phyloP scores from a whole-genome alignment of 1,140 invertebrate genomes.

The Sycobia sp. region DNA sequence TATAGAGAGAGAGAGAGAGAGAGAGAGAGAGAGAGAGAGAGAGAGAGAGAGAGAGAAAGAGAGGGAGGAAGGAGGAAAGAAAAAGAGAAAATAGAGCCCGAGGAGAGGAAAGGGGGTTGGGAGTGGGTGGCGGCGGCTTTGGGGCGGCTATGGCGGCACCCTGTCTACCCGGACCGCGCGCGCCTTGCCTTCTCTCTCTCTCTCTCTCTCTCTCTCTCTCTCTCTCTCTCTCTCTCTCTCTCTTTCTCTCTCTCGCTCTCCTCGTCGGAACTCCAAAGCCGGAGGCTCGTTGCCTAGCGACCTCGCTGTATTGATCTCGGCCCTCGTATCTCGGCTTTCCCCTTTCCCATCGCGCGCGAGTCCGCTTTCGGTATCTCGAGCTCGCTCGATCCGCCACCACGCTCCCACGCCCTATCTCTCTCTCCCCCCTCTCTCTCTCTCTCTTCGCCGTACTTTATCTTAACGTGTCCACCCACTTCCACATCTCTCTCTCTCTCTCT shows the following conservation, averaged over 20 bases:
- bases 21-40: not conserved
- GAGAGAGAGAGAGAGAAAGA: too few relatives aligned
- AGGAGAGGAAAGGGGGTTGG: not conserved
- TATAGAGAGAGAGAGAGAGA: not conserved
- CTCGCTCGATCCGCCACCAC: conserved; percentile 9
- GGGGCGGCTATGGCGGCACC: conserved; percentile 56
- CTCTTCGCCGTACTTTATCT: too few relatives aligned
- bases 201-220: conserved; percentile 2
- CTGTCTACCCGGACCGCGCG: conserved; percentile 60
- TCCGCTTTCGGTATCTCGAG: not conserved
- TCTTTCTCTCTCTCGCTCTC: too few relatives aligned
- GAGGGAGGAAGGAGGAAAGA: too few relatives aligned
- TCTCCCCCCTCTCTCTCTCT: conserved; percentile 29
- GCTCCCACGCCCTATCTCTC: conserved; percentile 7
- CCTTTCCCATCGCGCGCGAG: conserved; percentile 41
- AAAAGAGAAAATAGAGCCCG: too few relatives aligned
- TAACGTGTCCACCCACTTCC: conserved; percentile 21
- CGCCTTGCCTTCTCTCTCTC: not conserved
- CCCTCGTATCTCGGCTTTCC: conserved; percentile 56
- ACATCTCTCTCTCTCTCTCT: conserved; percentile 23
- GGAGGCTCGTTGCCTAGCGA: conserved; percentile 62
- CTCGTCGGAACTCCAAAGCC: too few relatives aligned
- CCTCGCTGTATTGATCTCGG: conserved; percentile 61
- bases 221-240: conserved; percentile 1
- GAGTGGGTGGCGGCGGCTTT: conserved; percentile 32